phyloP scores from a whole-genome alignment of 2,113 vertebrate species.

The Dicaeum eximium region DNA sequence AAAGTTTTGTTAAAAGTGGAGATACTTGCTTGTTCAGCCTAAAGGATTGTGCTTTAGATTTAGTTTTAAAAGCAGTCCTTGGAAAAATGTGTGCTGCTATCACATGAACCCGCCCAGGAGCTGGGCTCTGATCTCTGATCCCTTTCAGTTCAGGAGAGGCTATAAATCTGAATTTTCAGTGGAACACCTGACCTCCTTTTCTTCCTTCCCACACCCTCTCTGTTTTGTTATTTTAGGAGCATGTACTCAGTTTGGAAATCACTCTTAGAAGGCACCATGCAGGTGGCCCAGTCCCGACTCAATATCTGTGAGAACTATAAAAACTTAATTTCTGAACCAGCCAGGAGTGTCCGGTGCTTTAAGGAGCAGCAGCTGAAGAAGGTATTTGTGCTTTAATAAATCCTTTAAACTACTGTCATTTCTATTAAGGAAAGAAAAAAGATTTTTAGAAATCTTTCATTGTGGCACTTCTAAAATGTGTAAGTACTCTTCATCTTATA shows the following conservation, averaged over 20 bases:
- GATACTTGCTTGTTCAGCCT: neutral
- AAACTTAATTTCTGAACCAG: constrained; percentile 91
- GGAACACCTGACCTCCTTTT: neutral
- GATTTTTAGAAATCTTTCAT: neutral
- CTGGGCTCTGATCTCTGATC: neutral
- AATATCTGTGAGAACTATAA: constrained; percentile 97
- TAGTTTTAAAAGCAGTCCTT: neutral
- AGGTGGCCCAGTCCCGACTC: constrained; percentile 94
- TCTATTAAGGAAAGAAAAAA: neutral
- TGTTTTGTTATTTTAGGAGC: constrained; percentile 76
- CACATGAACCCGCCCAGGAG: neutral
- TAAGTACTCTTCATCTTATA: accelerated
- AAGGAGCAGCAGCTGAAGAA: constrained; percentile 97
- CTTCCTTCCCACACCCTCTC: neutral
- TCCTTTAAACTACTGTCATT: neutral
- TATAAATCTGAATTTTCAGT: accelerated
- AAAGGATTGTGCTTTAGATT: neutral
- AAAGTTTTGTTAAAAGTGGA: neutral
- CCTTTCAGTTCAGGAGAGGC: neutral
- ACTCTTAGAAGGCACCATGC: constrained; percentile 91
- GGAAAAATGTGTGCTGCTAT: neutral
- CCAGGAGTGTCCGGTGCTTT: constrained; percentile 90
- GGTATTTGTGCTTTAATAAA: constrained; percentile 66
- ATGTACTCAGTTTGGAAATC: constrained; percentile 96
- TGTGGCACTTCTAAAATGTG: neutral